Percentiles rank a stretch among this genome's conserved stretches.
phyloP scores from a whole-genome alignment of 2,888 invertebrate genomes.

The Aricia artaxerxes region DNA sequence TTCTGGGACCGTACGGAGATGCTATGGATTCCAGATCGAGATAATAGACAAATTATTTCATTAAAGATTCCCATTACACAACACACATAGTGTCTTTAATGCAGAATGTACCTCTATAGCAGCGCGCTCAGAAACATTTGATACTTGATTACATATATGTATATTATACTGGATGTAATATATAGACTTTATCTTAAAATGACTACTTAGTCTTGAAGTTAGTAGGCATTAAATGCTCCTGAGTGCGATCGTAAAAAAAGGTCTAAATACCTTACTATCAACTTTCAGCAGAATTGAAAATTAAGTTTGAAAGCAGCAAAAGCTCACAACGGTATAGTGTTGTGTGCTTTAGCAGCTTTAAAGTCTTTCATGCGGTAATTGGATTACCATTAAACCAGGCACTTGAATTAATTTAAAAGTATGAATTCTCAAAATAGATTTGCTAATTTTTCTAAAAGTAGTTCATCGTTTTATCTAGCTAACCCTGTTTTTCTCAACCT shows the following conservation, averaged over 20 bases:
- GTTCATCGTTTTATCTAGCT: too few relatives aligned
- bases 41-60: not conserved
- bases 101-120: not conserved
- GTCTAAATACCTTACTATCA: too few relatives aligned
- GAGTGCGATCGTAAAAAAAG: too few relatives aligned
- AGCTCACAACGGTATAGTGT: not conserved
- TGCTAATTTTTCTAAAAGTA: not conserved
- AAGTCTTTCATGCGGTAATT: not conserved
- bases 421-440: not conserved
- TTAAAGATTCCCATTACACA: not conserved
- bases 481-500: too few relatives aligned
- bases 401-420: not conserved
- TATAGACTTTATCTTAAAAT: too few relatives aligned
- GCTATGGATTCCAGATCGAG: not conserved
- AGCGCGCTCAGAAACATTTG: too few relatives aligned
- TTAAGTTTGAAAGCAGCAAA: not conserved
- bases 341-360: not conserved
- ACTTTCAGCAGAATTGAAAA: not conserved
- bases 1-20: not conserved
- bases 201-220: too few relatives aligned
- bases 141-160: too few relatives aligned
- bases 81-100: not conserved
- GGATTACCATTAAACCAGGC: not conserved
- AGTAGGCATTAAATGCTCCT: too few relatives aligned
- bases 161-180: too few relatives aligned